Base-by-base conservation (phyloP, 2,888 invertebrate genomes). In the Eristalis arbustorum region DNA sequence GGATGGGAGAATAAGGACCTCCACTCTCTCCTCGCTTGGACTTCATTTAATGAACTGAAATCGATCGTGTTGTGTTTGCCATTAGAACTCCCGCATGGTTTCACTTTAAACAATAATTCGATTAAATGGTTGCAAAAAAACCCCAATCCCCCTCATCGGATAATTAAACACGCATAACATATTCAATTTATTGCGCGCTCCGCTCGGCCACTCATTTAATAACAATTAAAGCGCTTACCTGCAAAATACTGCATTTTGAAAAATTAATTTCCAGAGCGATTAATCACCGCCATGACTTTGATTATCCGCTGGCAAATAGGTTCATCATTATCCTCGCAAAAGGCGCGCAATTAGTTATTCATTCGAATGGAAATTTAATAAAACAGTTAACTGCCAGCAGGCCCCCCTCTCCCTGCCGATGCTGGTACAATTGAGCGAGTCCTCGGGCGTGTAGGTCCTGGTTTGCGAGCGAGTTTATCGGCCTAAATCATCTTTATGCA, bases 401-500 rank as follows among this genome's bases (percentile, higher is more conserved):
- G n/a, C n/a, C n/a, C n/a, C n/a, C n/a, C n/a, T n/a, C n/a, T n/a
- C n/a, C n/a, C n/a, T n/a, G n/a, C n/a, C n/a, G n/a, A 59, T 25
- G 2, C 63, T 56, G 56, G 28, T n/a, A n/a, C 57, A 66, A 72
- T 78, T 72, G 72, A 31, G 34, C 13, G 25, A n/a, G 78, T 75
- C 80, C 62, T 75, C 72, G 72, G 31, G 31, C 6, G 63, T 80
- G 76, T 64, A 76, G 40, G 75, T 59, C 73, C 62, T 76, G 28
- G 59, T 75, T 42, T 64, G n/a, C 67, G 76, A 73, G 81, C 49
- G 49, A 49, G 49, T 49, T 5, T 49, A 64, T 56, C 67, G 25
- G 63, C 63, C 73, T 80, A 76, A 80, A 68, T 68, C 72, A 71
- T 85, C 68, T 82, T 77, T 74, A 74, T 74, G 40, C 73, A 62